Percentiles rank a stretch among this genome's conserved stretches.
phyloP scores from a whole-genome alignment of 2,888 invertebrate genomes.

The Ormyrus rosae region DNA sequence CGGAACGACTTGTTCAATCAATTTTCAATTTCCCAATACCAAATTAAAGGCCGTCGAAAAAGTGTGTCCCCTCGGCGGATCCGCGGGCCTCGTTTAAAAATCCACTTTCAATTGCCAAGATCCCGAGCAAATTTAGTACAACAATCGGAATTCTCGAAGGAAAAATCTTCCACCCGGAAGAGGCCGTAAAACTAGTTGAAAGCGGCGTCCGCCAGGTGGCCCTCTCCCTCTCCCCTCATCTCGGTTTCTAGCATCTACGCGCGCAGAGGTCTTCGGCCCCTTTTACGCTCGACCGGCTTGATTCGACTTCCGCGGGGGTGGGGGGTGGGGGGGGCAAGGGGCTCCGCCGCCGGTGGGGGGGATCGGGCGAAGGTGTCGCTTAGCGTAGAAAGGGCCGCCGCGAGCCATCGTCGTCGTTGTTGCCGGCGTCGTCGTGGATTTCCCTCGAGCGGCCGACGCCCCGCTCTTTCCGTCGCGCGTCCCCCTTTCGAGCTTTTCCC shows the following conservation, averaged over 20 bases:
- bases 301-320: background rate
- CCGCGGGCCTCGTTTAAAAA: no score
- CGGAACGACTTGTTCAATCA: no score
- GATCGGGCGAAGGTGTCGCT: background rate
- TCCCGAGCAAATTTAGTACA: no score
- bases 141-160: no score
- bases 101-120: no score
- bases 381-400: background rate
- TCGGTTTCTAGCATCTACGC: background rate
- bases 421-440: background rate
- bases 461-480: slow-evolving; percentile 19
- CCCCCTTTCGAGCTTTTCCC: background rate
- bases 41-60: no score
- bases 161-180: slow-evolving; percentile 44
- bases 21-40: no score
- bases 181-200: slow-evolving; percentile 15
- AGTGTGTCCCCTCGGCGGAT: no score
- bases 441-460: background rate
- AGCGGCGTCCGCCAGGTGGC: slow-evolving; percentile 43
- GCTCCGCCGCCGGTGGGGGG: background rate
- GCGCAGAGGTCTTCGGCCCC: background rate
- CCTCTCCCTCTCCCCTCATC: background rate
- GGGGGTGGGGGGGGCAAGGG: no score
- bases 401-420: no score
- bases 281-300: slow-evolving; percentile 27